Percentiles rank a stretch among this genome's conserved stretches.
Conservation (phyloP, 1,140 invertebrate species). For the Pogonomyrmex barbatus region DNA sequence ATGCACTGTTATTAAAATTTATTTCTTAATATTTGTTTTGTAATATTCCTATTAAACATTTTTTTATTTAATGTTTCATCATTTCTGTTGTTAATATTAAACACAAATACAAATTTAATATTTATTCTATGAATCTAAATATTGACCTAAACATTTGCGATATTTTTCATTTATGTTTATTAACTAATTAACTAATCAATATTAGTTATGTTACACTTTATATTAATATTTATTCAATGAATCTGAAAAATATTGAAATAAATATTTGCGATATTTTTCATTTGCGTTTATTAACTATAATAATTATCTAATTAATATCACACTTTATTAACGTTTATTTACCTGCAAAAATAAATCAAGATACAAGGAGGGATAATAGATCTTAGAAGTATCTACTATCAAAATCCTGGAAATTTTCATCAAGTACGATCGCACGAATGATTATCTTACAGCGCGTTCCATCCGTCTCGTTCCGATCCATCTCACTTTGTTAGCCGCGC, state of each 20-base stretch:
- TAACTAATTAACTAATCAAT: not conserved
- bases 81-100: too few species aligned
- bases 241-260: too few species aligned
- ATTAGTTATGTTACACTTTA: not conserved
- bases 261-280: too few species aligned
- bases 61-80: too few species aligned
- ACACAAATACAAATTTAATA: too few species aligned
- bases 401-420: not conserved
- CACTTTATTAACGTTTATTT: too few species aligned
- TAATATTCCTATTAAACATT: not conserved
- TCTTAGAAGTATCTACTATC: not conserved
- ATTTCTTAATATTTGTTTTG: not conserved
- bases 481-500: not conserved
- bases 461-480: not conserved
- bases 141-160: not conserved
- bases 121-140: not conserved
- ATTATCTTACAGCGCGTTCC: constrained; percentile 8
- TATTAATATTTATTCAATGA: not conserved
- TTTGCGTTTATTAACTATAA: too few species aligned
- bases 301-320: too few species aligned
- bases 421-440: not conserved
- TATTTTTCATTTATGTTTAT: not conserved
- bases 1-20: not conserved
- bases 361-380: too few species aligned
- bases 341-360: too few species aligned